Base-by-base conservation (phyloP, 2,888 invertebrate species). In the Cheilosia scutellata region DNA sequence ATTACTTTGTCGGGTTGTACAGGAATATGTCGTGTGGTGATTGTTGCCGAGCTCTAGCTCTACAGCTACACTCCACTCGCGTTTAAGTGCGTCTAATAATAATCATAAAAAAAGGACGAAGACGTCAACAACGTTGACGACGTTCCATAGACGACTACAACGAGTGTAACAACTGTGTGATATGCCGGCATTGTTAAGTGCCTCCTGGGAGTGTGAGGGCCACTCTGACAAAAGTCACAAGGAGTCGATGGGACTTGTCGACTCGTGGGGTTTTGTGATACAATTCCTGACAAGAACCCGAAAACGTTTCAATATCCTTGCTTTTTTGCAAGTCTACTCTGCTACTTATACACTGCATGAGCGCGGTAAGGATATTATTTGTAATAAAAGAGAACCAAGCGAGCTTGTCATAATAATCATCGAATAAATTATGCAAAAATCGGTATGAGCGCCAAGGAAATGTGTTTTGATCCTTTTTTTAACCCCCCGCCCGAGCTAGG, bases 371-470 rank as follows among this genome's bases (percentile, higher is more conserved):
- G 79, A 84, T 76, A 80, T 84, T 80, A 87, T 72, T 75, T 80
- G 68, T 72, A 70, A 84, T 84, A 87, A 87, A 82, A 76, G 57
- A 57, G 63, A 82, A 65, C 66, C 44, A 58, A 72, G 42, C 62
- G 82, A 82, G 77, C 87, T 86, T 82, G 90, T 79, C 87, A 87
- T 91, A 92, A 92, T 91, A 91, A 92, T 91, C 91, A 92, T 91
- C 90, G 91, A 91, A 92, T 92, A 91, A 92, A 92, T 92, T 92
- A 92, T 92, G 92, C 90, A 91, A 90, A 91, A 91, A 91, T 91
- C 90, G 86, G 72, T 76, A 76, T 71, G 71, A 80, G 80, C 62
- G 33, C 33, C 68, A 70, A 70, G 75, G 68, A 63, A 79, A 75
- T 71, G 66, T 65, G 76, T 71, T 86, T 76, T 86, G 84, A 84